A percentile compares a stretch with the other conserved stretches of the same genome.
These are phyloP conservation scores for Cheirogaleus medius DNA, from an alignment of 2,113 vertebrate genomes.

Conservation along the genomic window DNA sequence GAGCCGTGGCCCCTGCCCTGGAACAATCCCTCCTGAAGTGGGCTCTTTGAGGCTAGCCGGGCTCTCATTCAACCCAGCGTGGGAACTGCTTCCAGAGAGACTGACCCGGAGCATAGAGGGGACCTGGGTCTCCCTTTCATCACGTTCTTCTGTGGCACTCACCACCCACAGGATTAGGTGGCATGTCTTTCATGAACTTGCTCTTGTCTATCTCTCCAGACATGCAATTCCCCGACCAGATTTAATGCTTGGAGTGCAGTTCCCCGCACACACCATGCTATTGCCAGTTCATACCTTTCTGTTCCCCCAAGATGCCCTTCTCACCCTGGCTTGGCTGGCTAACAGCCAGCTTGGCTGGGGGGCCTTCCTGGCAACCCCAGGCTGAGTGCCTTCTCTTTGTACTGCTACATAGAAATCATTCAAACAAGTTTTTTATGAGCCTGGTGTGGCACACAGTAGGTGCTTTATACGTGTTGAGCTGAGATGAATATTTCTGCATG, in stretches of 20 bases:
- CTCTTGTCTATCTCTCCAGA: background rate
- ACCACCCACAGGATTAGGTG: background rate
- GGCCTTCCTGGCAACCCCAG: background rate
- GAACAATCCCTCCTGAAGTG: background rate
- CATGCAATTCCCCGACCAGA: no score
- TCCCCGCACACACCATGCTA: fast-evolving
- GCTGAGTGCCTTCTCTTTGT: background rate
- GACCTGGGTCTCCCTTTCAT: background rate
- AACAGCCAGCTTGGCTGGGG: background rate
- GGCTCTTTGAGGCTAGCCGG: background rate
- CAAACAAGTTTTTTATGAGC: background rate
- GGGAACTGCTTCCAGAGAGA: background rate
- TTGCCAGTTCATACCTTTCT: background rate
- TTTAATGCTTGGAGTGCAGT: background rate
- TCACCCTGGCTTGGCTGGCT: background rate
- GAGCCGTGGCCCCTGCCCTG: background rate
- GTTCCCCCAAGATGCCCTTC: background rate
- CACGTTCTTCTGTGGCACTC: fast-evolving
- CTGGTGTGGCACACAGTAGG: background rate
- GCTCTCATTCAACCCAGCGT: background rate
- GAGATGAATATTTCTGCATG: background rate
- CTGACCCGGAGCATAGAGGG: background rate
- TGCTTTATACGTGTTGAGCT: background rate
- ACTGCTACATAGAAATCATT: background rate
- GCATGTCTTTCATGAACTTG: background rate